Percentiles rank a stretch among this genome's conserved stretches.
phyloP scores from a whole-genome alignment of 2,888 invertebrate genomes.

The Eulithis testata region DNA sequence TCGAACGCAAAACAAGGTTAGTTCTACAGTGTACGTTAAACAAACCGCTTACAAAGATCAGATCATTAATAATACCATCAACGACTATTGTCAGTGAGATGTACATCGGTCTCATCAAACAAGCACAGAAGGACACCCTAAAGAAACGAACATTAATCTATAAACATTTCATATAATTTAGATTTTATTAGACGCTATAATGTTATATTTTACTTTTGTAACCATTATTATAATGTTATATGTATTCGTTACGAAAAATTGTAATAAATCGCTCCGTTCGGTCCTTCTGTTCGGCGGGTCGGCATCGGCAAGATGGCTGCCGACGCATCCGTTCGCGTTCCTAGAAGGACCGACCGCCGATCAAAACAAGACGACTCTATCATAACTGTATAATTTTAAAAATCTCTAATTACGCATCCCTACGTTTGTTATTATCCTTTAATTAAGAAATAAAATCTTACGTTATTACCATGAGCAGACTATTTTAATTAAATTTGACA shows the following conservation, averaged over 20 bases:
- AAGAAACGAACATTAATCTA: slow-evolving; percentile 83
- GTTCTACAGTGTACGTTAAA: slow-evolving; percentile 81
- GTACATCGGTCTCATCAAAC: slow-evolving; percentile 71
- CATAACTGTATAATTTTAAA: slow-evolving; percentile 85
- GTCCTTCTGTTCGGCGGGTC: slow-evolving; percentile 46
- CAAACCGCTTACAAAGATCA: slow-evolving; percentile 76
- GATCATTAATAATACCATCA: slow-evolving; percentile 72
- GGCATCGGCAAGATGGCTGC: neutral
- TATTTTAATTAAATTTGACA: slow-evolving; percentile 82
- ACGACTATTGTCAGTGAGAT: slow-evolving; percentile 77
- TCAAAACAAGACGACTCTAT: slow-evolving; percentile 77
- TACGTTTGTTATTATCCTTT: slow-evolving; percentile 84
- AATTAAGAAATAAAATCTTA: slow-evolving; percentile 85
- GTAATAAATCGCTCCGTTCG: slow-evolving; percentile 69
- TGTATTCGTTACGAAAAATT: slow-evolving; percentile 83
- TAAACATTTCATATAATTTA: slow-evolving; percentile 85
- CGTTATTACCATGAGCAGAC: slow-evolving; percentile 83
- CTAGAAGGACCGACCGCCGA: slow-evolving; percentile 62
- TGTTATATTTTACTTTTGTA: slow-evolving; percentile 85
- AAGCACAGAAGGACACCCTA: slow-evolving; percentile 81
- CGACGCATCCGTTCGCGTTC: slow-evolving; percentile 26
- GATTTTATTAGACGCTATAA: slow-evolving; percentile 84
- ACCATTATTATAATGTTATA: slow-evolving; percentile 84
- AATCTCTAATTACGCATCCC: slow-evolving; percentile 84
- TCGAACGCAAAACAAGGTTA: slow-evolving; percentile 83